These are phyloP conservation scores for Proales similis DNA, from an alignment of 1,140 invertebrate genomes.

Conservation along the genomic window DNA sequence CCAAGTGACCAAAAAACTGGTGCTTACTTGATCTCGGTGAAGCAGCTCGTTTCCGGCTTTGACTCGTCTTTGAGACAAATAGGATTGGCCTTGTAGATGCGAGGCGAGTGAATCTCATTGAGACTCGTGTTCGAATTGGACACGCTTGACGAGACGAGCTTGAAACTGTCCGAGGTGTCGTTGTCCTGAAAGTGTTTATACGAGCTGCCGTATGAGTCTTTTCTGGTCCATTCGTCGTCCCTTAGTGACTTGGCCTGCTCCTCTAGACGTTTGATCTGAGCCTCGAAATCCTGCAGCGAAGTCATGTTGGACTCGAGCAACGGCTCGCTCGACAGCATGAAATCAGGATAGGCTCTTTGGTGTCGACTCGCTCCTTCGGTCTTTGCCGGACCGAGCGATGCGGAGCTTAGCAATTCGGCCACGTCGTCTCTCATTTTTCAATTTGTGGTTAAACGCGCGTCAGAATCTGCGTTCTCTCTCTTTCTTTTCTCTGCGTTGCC, in stretches of 20 bases:
- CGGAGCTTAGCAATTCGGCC: not conserved
- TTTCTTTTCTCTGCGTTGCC: not conserved
- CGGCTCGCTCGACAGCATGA: not conserved
- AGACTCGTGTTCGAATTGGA: no score
- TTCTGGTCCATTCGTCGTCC: not conserved
- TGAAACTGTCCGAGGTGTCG: not conserved
- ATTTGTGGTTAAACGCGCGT: no score
- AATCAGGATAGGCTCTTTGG: not conserved
- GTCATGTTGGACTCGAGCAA: not conserved
- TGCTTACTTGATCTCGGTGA: not conserved
- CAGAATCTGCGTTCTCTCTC: not conserved
- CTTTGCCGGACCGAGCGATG: not conserved
- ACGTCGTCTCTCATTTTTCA: not conserved
- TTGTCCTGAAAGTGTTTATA: not conserved
- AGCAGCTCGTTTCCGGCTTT: not conserved
- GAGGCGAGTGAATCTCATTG: no score
- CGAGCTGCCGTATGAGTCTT: not conserved
- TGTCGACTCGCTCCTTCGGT: not conserved
- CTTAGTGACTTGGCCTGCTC: not conserved
- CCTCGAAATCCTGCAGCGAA: not conserved
- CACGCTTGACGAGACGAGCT: no score
- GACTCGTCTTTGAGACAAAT: not conserved
- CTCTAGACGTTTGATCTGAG: not conserved
- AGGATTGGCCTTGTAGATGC: not conserved
- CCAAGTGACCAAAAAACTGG: not conserved